Evolutionary conservation across 2,113 vertebrate species (phyloP), one percentile per base, ranked within the genome.

Genomic region (Charadrius vociferus): DNA sequence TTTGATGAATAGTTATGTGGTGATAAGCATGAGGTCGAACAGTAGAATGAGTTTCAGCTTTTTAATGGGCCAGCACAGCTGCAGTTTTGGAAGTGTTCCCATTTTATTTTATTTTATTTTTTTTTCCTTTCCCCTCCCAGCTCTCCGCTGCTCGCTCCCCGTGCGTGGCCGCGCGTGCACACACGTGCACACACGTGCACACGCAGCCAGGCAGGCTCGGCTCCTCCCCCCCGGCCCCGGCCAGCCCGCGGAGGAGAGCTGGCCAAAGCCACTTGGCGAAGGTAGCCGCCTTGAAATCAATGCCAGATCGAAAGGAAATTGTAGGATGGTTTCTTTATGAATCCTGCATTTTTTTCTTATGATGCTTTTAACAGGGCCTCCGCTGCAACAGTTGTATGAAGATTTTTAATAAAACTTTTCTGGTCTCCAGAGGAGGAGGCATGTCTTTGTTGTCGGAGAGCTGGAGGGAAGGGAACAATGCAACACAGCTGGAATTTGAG

Each of bases 1-100:
- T 99, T 99, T 99, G 99, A 99, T 99, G 99, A 99, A 99, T 98
- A 98, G 99, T 99, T 99, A 98, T 98, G 98, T 98, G 98, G 98
- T 98, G 99, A 99, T 99, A 99, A 99, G 98, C 98, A 97, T 97
- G 98, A 98, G 98, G 98, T 98, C 97, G 98, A 98, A 98, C 98
- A 98, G 97, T 97, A 97, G 97, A 98, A 98, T 98, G 98, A 98
- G 97, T 98, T 98, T 99, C 97, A 97, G 98, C 97, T 98, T 98
- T 98, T 98, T 98, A 98, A 98, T 98, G 98, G 98, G 97, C 97
- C 93, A 82, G 96, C 98, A 93, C 98, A 98, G 98, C 98, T 99
- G 98, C 98, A 98, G 98, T 97, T 98, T 98, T 98, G 98, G 98
- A 98, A 70, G 83, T 5, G 55, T 97, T 98, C 98, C 98, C 95